Evolutionary conservation across 2,113 vertebrate species (phyloP).

Genomic region (Bubo scandiacus): DNA sequence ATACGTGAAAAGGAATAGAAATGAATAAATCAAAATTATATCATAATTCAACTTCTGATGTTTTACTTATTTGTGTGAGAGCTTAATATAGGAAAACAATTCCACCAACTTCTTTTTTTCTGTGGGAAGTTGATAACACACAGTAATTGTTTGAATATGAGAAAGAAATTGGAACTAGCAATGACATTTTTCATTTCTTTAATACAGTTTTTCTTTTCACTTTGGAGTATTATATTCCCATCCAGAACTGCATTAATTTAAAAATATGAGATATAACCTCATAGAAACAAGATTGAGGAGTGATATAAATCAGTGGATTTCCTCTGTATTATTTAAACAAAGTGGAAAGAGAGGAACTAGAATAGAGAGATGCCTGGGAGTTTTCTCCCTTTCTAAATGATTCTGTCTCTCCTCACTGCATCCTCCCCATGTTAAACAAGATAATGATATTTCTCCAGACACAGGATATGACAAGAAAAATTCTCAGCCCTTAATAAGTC

Average conservation of each 20-base stretch:
- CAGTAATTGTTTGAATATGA: neutral
- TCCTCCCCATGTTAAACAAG: neutral
- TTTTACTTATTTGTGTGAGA: neutral
- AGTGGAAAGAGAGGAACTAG: neutral
- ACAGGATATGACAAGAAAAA: neutral
- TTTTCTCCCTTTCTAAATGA: neutral
- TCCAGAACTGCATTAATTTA: constrained; percentile 20
- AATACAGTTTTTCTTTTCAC: neutral
- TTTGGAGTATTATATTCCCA: neutral
- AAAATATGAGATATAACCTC: neutral
- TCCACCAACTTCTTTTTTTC: neutral
- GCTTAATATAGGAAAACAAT: constrained; percentile 12
- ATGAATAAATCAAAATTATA: neutral
- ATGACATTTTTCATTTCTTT: constrained; percentile 22
- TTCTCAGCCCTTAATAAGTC: neutral
- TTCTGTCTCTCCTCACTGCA: neutral
- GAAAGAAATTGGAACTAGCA: neutral
- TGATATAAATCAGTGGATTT: neutral
- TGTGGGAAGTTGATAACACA: neutral
- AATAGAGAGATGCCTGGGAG: neutral
- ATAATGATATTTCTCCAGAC: neutral
- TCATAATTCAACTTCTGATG: neutral
- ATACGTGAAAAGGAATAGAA: neutral
- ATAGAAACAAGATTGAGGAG: neutral
- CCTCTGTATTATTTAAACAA: neutral